Evolutionary conservation across 2,888 invertebrate species (phyloP).

Genomic region (Parasteatoda lunata): DNA sequence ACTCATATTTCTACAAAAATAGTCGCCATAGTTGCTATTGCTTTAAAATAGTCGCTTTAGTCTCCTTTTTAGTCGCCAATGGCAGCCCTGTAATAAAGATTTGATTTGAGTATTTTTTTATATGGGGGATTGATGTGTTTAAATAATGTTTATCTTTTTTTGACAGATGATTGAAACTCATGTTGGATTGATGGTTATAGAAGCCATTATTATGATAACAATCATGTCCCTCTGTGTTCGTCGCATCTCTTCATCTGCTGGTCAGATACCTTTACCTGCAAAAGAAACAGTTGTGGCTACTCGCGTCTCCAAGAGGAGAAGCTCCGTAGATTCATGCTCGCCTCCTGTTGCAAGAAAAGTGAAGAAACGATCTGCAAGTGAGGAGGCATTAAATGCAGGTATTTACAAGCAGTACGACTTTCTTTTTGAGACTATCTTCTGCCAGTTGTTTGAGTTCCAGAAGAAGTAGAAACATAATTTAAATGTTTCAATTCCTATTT

Average conservation of each 20-base stretch:
- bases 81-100: too few species aligned
- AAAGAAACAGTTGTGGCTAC: constrained; percentile 28
- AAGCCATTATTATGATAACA: constrained; percentile 73
- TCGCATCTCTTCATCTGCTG: constrained; percentile 36
- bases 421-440: constrained; percentile 23
- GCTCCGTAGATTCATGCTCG: constrained; percentile 45
- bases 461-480: neutral
- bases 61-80: too few species aligned
- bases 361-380: constrained; percentile 57
- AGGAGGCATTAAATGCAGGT: constrained; percentile 62
- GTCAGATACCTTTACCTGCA: constrained; percentile 9
- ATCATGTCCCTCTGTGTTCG: constrained; percentile 72
- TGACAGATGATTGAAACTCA: constrained; percentile 72
- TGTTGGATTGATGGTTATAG: constrained; percentile 72
- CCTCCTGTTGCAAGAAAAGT: constrained; percentile 55
- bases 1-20: too few species aligned
- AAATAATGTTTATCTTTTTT: constrained; percentile 6
- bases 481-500: too few species aligned
- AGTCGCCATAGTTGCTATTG: too few species aligned
- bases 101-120: too few species aligned
- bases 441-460: constrained; percentile 12
- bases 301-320: constrained; percentile 58
- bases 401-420: constrained; percentile 54
- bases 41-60: too few species aligned
- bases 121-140: too few species aligned